These are phyloP conservation scores for Chitala chitala DNA, from an alignment of 2,113 vertebrate species.

Conservation along the genomic window DNA sequence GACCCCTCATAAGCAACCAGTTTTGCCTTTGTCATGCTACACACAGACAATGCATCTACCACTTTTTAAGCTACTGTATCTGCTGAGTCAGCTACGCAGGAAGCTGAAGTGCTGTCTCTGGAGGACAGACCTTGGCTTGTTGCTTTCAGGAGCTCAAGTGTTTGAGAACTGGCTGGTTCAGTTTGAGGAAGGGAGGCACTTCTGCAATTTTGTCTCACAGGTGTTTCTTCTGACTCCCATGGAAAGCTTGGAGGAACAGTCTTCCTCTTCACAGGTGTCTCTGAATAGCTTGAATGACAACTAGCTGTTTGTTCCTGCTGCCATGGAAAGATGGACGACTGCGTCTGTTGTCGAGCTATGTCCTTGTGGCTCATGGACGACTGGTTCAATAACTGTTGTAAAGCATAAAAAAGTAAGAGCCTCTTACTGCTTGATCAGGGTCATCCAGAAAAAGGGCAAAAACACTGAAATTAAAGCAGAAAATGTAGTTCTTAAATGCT, in stretches of 20 bases:
- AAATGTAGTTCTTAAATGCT: slow-evolving; percentile 30
- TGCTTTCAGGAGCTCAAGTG: slow-evolving; percentile 64
- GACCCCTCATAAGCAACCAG: too few relatives aligned
- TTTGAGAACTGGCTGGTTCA: slow-evolving; percentile 47
- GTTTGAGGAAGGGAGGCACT: slow-evolving; percentile 46
- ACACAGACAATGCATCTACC: too few relatives aligned
- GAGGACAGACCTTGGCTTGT: slow-evolving; percentile 76
- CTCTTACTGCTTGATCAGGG: not conserved
- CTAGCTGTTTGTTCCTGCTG: slow-evolving; percentile 68
- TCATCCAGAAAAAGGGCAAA: not conserved
- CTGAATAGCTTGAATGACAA: slow-evolving; percentile 49
- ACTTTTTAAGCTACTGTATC: too few relatives aligned
- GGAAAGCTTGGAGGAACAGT: slow-evolving; percentile 46
- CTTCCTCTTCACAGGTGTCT: slow-evolving; percentile 67
- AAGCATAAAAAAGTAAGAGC: not conserved
- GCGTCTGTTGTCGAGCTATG: slow-evolving; percentile 76
- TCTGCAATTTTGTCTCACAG: slow-evolving; percentile 48
- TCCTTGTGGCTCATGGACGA: slow-evolving; percentile 70
- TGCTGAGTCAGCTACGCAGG: too few relatives aligned
- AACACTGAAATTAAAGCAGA: not conserved
- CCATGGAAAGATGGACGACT: slow-evolving; percentile 87
- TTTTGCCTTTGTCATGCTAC: too few relatives aligned
- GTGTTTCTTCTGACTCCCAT: slow-evolving; percentile 66
- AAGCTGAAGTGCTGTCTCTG: not conserved
- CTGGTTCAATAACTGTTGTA: slow-evolving; percentile 61